Evolutionary conservation across 2,113 vertebrate species (phyloP).

Genomic region (Nibea albiflora): DNA sequence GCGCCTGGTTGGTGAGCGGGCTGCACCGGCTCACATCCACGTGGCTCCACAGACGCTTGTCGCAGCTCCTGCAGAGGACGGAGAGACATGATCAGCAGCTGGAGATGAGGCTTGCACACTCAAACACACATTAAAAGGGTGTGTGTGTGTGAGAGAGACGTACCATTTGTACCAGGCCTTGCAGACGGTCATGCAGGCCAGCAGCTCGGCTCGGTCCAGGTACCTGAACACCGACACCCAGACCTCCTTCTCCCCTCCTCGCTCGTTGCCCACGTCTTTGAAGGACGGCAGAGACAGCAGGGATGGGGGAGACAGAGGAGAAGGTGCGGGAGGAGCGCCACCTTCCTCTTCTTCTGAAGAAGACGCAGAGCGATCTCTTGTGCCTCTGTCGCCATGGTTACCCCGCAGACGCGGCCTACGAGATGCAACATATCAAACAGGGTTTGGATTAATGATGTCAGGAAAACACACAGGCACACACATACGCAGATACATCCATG

Average conservation of each 20-base stretch:
- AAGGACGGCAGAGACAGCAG: conserved; percentile 80
- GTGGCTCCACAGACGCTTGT: conserved; percentile 96
- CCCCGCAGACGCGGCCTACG: conserved; percentile 69
- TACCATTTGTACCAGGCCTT: conserved; percentile 99
- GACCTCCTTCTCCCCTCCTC: conserved; percentile 90
- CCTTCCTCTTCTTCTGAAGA: conserved; percentile 78
- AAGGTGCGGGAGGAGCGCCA: conserved; percentile 39
- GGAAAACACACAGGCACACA: too few species aligned
- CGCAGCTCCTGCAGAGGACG: conserved; percentile 79
- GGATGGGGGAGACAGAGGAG: conserved; percentile 68
- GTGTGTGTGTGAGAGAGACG: conserved; percentile 66
- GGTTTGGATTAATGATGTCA: not conserved
- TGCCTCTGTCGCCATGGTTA: conserved; percentile 48
- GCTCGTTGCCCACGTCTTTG: conserved; percentile 81
- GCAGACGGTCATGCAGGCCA: conserved; percentile 97
- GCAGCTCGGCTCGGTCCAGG: conserved; percentile 91
- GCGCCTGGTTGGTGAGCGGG: conserved; percentile 91
- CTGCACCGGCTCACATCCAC: conserved; percentile 95
- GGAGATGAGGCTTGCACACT: not conserved
- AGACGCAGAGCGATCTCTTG: conserved; percentile 64
- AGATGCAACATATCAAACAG: not conserved
- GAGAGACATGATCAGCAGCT: not conserved
- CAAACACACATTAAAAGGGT: not conserved
- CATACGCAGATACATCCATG: not conserved
- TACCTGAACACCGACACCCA: conserved; percentile 98